Evolutionary conservation across 2,888 invertebrate genomes (phyloP).

Genomic region (Philereme transversata): DNA sequence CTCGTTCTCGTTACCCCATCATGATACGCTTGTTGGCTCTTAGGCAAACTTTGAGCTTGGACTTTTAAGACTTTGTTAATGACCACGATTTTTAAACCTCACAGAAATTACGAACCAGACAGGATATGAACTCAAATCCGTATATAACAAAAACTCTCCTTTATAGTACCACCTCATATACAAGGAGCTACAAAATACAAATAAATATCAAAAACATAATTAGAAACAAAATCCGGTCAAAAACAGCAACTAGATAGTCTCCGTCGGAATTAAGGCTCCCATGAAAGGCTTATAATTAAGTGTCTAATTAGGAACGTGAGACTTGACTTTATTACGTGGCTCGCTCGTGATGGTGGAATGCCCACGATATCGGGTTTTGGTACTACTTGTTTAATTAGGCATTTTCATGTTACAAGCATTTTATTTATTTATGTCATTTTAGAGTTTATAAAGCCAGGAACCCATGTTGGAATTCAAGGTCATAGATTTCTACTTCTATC

Average conservation of each 20-base stretch:
- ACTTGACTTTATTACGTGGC: constrained; percentile 77
- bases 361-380: constrained; percentile 79
- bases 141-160: too few species aligned
- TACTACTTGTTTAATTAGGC: constrained; percentile 73
- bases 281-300: constrained; percentile 81
- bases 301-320: constrained; percentile 82
- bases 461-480: too few species aligned
- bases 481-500: too few species aligned
- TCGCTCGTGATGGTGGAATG: constrained; percentile 67
- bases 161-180: constrained; percentile 8
- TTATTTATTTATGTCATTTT: constrained; percentile 41
- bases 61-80: too few species aligned
- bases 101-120: too few species aligned
- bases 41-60: too few species aligned
- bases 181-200: constrained; percentile 40
- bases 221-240: constrained; percentile 74
- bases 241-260: constrained; percentile 66
- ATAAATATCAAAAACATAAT: constrained; percentile 35
- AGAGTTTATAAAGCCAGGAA: constrained; percentile 4
- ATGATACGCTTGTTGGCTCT: too few species aligned
- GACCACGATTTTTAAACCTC: too few species aligned
- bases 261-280: constrained; percentile 79
- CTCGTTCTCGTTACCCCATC: too few species aligned
- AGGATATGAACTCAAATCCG: too few species aligned
- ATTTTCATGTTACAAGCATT: constrained; percentile 65